Base-by-base conservation (phyloP, 1,140 invertebrate species). In the Nephila pilipes region DNA sequence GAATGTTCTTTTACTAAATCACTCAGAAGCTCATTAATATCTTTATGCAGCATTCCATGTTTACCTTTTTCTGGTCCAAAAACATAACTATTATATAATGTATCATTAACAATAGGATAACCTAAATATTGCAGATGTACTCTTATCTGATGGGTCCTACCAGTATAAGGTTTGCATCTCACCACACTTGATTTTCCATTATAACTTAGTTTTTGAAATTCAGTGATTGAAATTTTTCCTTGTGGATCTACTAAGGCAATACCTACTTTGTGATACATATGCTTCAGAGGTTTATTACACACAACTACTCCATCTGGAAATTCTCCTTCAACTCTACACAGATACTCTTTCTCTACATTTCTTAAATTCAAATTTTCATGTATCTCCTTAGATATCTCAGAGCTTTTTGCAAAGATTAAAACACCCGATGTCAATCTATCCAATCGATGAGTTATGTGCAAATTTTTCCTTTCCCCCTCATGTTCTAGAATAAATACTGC, bases 81-180 rank as follows among this genome's bases (percentile, higher is more conserved):
- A 0, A 75, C 85, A 58, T 92, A 22, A 95, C 98, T 98, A 95
- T 99, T 99, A 96, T 99, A 99, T 0, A 99, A 95, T 0, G 98
- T 98, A 96, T 99, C 99, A 95, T 99, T 99, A 2, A 99, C 97
- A 90, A 99, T 99, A 1, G 99, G 99, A 96, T 98, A 98, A 90
- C 94, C 94, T 94, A 99, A 96, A 96, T 98, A 99, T 95, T 99
- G 99, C 60, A 99, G 96, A 96, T 99, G 99, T n/a, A 99, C 98
- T 93, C 99, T 96, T 94, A 99, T 99, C 96, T 99, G 99, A 96
- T 99, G 99, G 97, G 99, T 99, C 93, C 99, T 96, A 0, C 99
- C 99, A 1, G 99, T 99, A 94, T 98, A 97, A 0, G 99, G 96
- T 80, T 65, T 87, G 96, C 99, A 99, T 32, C 98, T 96, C 1